Evolutionary conservation across 2,888 invertebrate genomes (phyloP).

Genomic region (Linnaemya vulpina): DNA sequence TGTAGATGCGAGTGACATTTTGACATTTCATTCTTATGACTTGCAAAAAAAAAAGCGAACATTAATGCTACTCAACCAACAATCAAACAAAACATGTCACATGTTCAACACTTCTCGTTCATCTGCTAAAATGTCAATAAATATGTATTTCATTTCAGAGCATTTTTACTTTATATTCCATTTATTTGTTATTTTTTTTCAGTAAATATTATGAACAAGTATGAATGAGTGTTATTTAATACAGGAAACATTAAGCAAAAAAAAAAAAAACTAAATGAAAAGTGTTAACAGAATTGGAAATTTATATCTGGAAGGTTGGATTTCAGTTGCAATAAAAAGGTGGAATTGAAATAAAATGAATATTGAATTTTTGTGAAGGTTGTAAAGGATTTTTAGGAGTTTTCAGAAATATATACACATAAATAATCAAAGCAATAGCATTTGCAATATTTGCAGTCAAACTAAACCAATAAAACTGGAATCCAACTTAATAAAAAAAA

Average conservation of each 20-base stretch:
- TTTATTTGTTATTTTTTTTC: background rate
- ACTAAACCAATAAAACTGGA: background rate
- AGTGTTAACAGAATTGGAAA: background rate
- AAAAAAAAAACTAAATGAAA: background rate
- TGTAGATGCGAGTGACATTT: slow-evolving; percentile 31
- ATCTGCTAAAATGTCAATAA: slow-evolving; percentile 47
- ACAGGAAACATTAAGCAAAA: slow-evolving; percentile 41
- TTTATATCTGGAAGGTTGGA: background rate
- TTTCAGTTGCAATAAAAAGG: background rate
- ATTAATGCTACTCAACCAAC: slow-evolving; percentile 42
- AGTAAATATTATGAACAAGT: slow-evolving; percentile 9
- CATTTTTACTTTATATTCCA: background rate
- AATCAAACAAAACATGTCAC: slow-evolving; percentile 28
- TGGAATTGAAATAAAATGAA: slow-evolving; percentile 10
- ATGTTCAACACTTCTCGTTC: background rate
- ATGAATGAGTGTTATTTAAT: slow-evolving; percentile 39
- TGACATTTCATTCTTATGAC: slow-evolving; percentile 42
- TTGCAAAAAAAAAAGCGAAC: slow-evolving; percentile 18
- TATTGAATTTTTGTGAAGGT: background rate
- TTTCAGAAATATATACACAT: background rate
- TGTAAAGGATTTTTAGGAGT: background rate
- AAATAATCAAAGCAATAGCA: background rate
- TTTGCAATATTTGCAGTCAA: background rate
- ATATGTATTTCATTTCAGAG: background rate
- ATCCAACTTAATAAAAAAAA: background rate